phyloP scores from a whole-genome alignment of 2,797 vertebrate genomes.

The Sebastes taczanowskii region DNA sequence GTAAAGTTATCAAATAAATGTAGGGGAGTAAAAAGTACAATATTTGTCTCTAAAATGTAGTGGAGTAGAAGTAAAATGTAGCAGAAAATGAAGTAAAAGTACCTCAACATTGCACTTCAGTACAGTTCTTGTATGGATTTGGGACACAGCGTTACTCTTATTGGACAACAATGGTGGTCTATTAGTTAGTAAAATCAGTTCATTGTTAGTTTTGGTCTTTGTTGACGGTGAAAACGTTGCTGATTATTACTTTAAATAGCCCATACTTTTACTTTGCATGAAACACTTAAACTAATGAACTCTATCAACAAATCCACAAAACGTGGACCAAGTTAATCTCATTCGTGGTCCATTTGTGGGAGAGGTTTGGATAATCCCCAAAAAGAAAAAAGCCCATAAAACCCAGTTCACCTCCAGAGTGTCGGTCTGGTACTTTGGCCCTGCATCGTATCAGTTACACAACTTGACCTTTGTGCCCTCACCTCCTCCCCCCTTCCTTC shows the following conservation, averaged over 20 bases:
- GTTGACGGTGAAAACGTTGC: too few relatives aligned
- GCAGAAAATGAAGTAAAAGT: neutral
- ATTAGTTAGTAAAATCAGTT: fast-evolving
- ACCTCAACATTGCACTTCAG: neutral
- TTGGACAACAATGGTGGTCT: neutral
- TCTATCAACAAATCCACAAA: neutral
- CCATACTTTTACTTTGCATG: neutral
- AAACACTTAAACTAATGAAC: neutral
- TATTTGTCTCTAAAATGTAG: neutral
- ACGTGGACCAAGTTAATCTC: neutral
- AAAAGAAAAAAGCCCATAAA: neutral
- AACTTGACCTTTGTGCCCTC: conserved; percentile 41
- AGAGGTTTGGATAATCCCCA: neutral
- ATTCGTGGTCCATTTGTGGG: neutral
- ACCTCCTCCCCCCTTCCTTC: neutral
- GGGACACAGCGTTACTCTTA: neutral
- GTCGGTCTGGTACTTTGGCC: neutral
- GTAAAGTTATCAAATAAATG: neutral
- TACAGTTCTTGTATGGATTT: neutral
- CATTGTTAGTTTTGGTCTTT: neutral
- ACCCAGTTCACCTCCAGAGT: neutral
- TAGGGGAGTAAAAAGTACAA: neutral
- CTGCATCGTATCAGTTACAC: conserved; percentile 26
- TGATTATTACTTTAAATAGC: neutral
- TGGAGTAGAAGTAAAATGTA: too few relatives aligned